phyloP scores from a whole-genome alignment of 2,888 invertebrate species.

The Dryobota labecula region DNA sequence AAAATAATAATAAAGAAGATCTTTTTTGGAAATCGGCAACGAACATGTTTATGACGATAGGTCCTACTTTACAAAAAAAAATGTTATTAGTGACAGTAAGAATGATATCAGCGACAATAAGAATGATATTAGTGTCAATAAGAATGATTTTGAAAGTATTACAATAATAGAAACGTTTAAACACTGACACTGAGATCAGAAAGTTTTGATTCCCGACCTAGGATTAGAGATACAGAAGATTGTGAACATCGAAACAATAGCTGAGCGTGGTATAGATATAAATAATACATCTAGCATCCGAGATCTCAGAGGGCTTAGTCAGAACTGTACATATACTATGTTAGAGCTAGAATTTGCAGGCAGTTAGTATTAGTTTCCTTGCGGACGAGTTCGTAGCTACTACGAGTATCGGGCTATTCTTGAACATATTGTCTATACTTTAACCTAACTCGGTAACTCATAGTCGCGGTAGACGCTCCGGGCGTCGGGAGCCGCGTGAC shows the following conservation, averaged over 20 bases:
- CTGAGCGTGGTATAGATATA: not conserved
- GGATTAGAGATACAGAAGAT: constrained; percentile 8
- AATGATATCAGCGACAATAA: no score
- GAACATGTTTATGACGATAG: no score
- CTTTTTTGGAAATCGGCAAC: not conserved
- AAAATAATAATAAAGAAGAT: no score
- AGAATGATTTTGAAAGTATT: not conserved
- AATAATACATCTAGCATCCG: not conserved
- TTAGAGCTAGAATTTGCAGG: not conserved
- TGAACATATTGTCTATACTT: constrained; percentile 3
- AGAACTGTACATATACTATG: constrained; percentile 5
- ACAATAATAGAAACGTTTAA: not conserved
- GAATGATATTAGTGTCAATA: not conserved
- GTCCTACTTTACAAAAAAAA: not conserved
- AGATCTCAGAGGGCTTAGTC: constrained; percentile 21
- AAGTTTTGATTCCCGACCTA: not conserved
- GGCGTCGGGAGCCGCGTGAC: no score
- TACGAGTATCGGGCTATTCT: not conserved
- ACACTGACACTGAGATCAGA: not conserved
- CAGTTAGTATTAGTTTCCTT: constrained; percentile 3
- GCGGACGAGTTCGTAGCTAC: not conserved
- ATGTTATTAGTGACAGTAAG: not conserved
- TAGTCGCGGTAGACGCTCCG: no score
- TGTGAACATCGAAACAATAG: constrained; percentile 9
- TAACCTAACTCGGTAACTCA: no score